Evolutionary conservation across 2,113 vertebrate genomes (phyloP).

Genomic region (Craseonycteris thonglongyai): DNA sequence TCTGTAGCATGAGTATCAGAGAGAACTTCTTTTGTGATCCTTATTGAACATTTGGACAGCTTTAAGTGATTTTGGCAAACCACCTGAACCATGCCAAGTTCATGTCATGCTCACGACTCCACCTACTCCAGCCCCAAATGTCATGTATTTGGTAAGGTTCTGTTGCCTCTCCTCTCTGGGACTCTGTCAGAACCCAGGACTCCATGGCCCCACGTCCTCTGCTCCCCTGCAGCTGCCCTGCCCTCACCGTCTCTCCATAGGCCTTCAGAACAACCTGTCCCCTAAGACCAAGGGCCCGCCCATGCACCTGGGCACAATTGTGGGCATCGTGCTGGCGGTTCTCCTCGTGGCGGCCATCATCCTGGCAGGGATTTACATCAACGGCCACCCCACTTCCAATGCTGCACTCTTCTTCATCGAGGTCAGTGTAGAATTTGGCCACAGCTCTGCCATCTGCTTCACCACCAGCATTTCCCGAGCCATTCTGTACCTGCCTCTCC

Average conservation of each 20-base stretch:
- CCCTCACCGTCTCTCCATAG: conserved; percentile 58
- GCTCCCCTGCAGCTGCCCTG: neutral
- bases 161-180: neutral
- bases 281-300: conserved; percentile 69
- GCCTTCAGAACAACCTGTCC: conserved; percentile 59
- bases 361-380: conserved; percentile 91
- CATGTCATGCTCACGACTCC: neutral
- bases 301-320: conserved; percentile 86
- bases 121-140: neutral
- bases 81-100: neutral
- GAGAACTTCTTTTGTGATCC: neutral
- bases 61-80: neutral
- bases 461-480: accelerated
- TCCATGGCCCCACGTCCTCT: accelerated
- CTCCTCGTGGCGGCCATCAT: conserved; percentile 85
- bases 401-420: conserved; percentile 93
- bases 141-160: neutral
- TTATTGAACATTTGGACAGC: neutral
- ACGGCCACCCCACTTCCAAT: conserved; percentile 85
- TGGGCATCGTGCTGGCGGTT: conserved; percentile 86
- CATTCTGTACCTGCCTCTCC: neutral
- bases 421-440: conserved; percentile 74
- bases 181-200: neutral
- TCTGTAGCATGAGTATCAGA: neutral
- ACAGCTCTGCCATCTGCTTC: neutral